These are phyloP conservation scores for fruit fly (Drosophila melanogaster) DNA, from an alignment of 1,140 invertebrate species.

Conservation along the genomic window DNA sequence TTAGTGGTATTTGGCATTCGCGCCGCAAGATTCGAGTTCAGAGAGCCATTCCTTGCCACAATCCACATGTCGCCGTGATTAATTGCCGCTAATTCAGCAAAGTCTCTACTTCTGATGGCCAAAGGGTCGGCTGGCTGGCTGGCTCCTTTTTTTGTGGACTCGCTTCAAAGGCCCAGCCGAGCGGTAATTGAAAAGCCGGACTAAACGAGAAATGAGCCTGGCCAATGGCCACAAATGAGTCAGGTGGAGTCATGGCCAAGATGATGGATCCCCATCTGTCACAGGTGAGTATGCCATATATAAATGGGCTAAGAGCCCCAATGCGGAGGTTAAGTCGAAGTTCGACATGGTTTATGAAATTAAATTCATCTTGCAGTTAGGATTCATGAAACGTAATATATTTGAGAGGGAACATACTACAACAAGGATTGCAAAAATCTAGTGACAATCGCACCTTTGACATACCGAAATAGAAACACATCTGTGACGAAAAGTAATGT, in stretches of 20 bases:
- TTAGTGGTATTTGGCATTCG: conserved; percentile 9
- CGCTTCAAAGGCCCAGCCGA: conserved; percentile 28
- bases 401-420: no score
- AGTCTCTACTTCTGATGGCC: conserved; percentile 11
- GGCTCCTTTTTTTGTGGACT: conserved; percentile 3
- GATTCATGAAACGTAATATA: neutral
- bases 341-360: neutral
- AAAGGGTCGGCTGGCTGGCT: neutral
- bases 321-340: conserved; percentile 1
- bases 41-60: conserved; percentile 18
- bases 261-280: conserved; percentile 18
- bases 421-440: neutral
- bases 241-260: neutral
- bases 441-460: no score
- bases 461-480: no score
- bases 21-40: neutral
- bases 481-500: neutral
- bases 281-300: conserved; percentile 9
- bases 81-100: conserved; percentile 39
- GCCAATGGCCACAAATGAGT: conserved; percentile 19
- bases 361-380: neutral
- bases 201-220: conserved; percentile 21
- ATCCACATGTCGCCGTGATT: conserved; percentile 48
- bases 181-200: conserved; percentile 39
- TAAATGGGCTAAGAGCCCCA: conserved; percentile 2